phyloP scores from a whole-genome alignment of 1,140 invertebrate genomes.

The Pteromalus puparum region DNA sequence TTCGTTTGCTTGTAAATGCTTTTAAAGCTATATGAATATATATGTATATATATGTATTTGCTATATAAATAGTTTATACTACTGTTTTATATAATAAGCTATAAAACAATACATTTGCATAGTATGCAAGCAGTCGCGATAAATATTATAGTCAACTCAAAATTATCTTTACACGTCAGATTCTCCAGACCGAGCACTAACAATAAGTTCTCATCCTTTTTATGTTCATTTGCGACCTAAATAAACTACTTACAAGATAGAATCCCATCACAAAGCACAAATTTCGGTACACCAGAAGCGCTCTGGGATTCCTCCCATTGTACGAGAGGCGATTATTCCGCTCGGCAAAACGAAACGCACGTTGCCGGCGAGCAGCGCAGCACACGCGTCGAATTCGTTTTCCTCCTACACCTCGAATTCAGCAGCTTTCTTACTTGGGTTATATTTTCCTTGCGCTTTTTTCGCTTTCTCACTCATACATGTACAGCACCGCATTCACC shows the following conservation, averaged over 20 bases:
- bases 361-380: background rate
- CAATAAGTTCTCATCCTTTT: too few species aligned
- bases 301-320: conserved; percentile 13
- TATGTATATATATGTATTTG: too few species aligned
- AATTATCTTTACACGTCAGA: too few species aligned
- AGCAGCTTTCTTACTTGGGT: background rate
- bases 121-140: too few species aligned
- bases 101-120: too few species aligned
- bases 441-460: conserved; percentile 37
- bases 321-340: conserved; percentile 19
- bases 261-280: background rate
- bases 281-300: background rate
- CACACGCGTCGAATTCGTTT: conserved; percentile 2
- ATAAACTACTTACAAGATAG: background rate
- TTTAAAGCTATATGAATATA: too few species aligned
- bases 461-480: conserved; percentile 14
- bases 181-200: too few species aligned
- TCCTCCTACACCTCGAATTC: conserved; percentile 16
- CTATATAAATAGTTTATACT: too few species aligned
- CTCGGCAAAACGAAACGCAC: conserved; percentile 1
- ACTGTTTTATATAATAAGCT: too few species aligned
- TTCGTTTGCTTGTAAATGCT: too few species aligned
- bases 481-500: background rate
- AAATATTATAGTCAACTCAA: too few species aligned
- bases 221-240: background rate